Base-by-base conservation (phyloP, 2,113 vertebrate species). In the Balaenoptera acutorostrata region DNA sequence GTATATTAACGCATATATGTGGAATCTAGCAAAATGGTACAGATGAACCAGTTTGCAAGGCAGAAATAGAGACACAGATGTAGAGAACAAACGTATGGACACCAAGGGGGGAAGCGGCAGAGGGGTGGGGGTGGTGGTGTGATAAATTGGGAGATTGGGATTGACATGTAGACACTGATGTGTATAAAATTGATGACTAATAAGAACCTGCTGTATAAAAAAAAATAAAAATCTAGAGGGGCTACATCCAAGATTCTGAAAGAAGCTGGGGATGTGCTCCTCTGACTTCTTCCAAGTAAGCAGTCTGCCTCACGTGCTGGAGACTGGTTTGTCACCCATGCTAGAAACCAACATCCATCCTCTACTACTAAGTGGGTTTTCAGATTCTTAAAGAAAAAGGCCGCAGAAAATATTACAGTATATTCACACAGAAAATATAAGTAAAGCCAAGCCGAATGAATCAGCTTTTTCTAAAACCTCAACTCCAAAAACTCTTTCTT, bases 381-480 rank as follows among this genome's bases (percentile, higher is more conserved):
- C 41, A 83, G 59, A 92, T 83, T 84, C 75, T 74, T 93, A 77
- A 94, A 85, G 83, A 66, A 96, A 95, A 90, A 87, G 66, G 64
- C 20, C 9, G 59, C 55, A 61, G 36, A 69, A 92, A 72, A 82
- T 80, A 57, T 94, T 68, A 92, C 8, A 27, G 46, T 88, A 84
- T 29, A 88, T 52, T 74, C 92, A 92, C 41, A 91, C 49, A 86
- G 72, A 96, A 97, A 83, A 93, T 23, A 86, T 41, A 77, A 88
- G 69, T n/a, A 78, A 93, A 92, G 75, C 46, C 90, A 97, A 88
- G 52, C n/a, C 31, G 88, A 90, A 93, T 78, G 82, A 95, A 96
- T 83, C 52, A 82, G 49, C n/a, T 84, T 97, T 91, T 72, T 8
- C 88, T 33, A 88, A 96, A 94, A 57, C 25, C 39, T 96, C 55